phyloP scores from a whole-genome alignment of 2,797 vertebrate genomes.

The Luscinia megarhynchos region DNA sequence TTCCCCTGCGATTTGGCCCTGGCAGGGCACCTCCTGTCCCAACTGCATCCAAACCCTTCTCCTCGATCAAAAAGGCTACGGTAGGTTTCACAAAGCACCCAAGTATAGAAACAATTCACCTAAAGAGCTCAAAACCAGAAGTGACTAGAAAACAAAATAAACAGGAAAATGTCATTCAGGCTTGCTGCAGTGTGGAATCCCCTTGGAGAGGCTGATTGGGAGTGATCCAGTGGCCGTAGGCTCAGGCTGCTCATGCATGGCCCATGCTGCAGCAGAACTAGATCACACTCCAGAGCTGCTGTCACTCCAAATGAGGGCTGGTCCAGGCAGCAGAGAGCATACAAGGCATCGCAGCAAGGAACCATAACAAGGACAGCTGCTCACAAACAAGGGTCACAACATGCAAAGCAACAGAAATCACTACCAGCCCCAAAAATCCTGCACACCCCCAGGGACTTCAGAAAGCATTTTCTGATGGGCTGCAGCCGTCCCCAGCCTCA shows the following conservation, averaged over 20 bases:
- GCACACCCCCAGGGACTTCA: accelerated
- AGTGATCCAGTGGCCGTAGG: accelerated
- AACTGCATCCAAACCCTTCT: neutral
- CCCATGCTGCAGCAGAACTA: neutral
- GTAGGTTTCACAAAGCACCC: neutral
- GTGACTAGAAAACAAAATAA: neutral
- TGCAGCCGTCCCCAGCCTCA: accelerated
- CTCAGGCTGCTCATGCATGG: neutral
- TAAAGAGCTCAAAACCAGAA: neutral
- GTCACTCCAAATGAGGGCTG: neutral
- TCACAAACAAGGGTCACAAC: neutral
- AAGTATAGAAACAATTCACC: neutral
- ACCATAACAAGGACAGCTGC: neutral
- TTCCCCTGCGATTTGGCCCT: neutral
- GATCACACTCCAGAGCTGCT: neutral
- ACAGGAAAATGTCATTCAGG: neutral
- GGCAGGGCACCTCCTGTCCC: neutral
- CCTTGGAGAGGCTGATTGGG: accelerated
- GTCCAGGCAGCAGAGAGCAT: neutral
- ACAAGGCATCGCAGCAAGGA: neutral
- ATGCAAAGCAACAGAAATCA: neutral
- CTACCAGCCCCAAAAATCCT: neutral
- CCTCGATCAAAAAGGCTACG: accelerated
- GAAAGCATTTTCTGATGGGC: neutral
- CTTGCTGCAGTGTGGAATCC: neutral